These are phyloP conservation scores for Lasiommata megera DNA, from an alignment of 2,888 invertebrate genomes.

Conservation along the genomic window DNA sequence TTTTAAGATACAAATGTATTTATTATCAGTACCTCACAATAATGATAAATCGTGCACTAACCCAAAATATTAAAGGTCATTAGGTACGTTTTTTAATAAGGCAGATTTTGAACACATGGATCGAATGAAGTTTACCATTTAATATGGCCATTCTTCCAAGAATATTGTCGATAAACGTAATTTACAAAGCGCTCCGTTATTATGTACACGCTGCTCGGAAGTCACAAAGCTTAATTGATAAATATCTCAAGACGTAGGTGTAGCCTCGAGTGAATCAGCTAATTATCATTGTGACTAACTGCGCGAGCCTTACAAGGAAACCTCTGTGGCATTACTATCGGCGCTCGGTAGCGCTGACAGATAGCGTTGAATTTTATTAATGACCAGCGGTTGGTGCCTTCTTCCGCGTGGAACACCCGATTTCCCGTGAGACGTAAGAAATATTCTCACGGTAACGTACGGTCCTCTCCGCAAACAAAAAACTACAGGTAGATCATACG, in stretches of 20 bases:
- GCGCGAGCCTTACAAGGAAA: constrained; percentile 49
- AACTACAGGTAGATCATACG: no score
- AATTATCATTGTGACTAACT: constrained; percentile 29
- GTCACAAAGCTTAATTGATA: constrained; percentile 33
- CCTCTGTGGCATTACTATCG: constrained; percentile 28
- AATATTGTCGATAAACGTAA: background rate
- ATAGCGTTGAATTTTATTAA: constrained; percentile 10
- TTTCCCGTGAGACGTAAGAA: no score
- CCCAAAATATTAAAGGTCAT: no score
- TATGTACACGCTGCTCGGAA: constrained; percentile 38
- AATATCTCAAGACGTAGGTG: constrained; percentile 45
- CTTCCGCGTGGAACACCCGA: no score
- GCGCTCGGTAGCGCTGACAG: constrained; percentile 10
- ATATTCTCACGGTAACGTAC: no score
- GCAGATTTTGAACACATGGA: no score
- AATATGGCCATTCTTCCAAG: background rate
- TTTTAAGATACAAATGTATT: no score
- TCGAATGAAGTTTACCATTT: background rate
- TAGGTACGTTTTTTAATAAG: no score
- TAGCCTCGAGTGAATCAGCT: constrained; percentile 63
- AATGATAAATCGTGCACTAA: no score
- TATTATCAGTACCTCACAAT: no score
- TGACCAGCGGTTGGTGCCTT: background rate
- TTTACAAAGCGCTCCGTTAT: background rate
- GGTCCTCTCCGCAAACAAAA: no score